Conservation (phyloP, 2,888 invertebrate genomes). For the Dinocampus coccinellae region DNA sequence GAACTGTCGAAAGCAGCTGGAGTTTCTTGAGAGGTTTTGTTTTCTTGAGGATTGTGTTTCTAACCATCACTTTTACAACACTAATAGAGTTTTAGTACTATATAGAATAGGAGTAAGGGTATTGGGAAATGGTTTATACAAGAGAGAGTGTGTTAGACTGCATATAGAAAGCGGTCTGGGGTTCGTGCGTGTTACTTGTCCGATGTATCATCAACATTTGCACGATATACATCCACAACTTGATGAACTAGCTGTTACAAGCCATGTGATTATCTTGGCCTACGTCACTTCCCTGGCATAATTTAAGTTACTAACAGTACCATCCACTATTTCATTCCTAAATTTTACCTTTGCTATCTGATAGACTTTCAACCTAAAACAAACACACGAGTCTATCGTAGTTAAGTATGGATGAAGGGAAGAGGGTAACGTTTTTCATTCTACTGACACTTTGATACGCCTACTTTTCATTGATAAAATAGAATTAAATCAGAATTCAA, state of each 20-base stretch:
- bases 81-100: slow-evolving; percentile 54
- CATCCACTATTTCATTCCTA: neutral
- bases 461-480: slow-evolving; percentile 45
- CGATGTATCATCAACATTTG: slow-evolving; percentile 59
- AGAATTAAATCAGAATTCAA: slow-evolving; percentile 51
- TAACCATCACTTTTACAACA: slow-evolving; percentile 44
- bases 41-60: slow-evolving; percentile 18
- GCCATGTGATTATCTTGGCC: slow-evolving; percentile 63
- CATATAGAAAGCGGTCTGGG: slow-evolving; percentile 34
- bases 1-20: slow-evolving; percentile 26
- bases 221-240: slow-evolving; percentile 55
- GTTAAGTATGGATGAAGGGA: slow-evolving; percentile 2
- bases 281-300: slow-evolving; percentile 55
- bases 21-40: slow-evolving; percentile 5
- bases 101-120: slow-evolving; percentile 1
- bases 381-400: slow-evolving; percentile 45
- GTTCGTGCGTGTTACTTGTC: slow-evolving; percentile 58
- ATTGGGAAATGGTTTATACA: neutral
- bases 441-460: slow-evolving; percentile 28
- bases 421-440: slow-evolving; percentile 38
- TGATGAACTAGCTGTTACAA: slow-evolving; percentile 62
- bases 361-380: slow-evolving; percentile 44
- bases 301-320: slow-evolving; percentile 35
- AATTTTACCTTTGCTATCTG: slow-evolving; percentile 26
- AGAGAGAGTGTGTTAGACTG: neutral